phyloP scores from a whole-genome alignment of 2,888 invertebrate genomes.

The Campoplex nolae region DNA sequence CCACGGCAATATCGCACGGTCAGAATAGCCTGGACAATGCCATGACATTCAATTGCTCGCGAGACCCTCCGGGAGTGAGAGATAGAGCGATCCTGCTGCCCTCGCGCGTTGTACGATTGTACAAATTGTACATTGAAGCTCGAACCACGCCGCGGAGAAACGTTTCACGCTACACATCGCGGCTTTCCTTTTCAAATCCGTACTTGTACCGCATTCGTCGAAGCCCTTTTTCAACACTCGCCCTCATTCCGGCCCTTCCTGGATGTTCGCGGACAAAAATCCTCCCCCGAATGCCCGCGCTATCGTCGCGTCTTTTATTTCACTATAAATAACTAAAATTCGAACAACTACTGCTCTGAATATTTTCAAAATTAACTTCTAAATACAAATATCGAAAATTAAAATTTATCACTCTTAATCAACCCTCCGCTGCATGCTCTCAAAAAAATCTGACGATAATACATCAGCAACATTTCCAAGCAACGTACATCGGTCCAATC shows the following conservation, averaged over 20 bases:
- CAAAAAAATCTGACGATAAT: too few relatives aligned
- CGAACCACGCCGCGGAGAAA: slow-evolving; percentile 57
- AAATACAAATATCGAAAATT: too few relatives aligned
- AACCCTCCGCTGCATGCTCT: too few relatives aligned
- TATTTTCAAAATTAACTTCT: too few relatives aligned
- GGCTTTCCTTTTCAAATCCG: slow-evolving; percentile 40
- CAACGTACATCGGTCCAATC: too few relatives aligned
- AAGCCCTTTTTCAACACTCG: background rate
- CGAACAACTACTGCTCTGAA: too few relatives aligned
- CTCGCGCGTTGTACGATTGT: slow-evolving; percentile 35
- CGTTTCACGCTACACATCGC: slow-evolving; percentile 52
- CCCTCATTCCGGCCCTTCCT: slow-evolving; percentile 14
- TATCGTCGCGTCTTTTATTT: slow-evolving; percentile 80
- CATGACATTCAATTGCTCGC: slow-evolving; percentile 80
- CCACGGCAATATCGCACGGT: slow-evolving; percentile 81
- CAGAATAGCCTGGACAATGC: slow-evolving; percentile 81
- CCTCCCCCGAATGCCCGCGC: slow-evolving; percentile 1
- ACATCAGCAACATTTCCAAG: too few relatives aligned
- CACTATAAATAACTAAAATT: slow-evolving; percentile 82
- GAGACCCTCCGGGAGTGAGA: slow-evolving; percentile 29
- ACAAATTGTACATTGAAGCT: slow-evolving; percentile 30
- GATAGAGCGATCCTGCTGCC: slow-evolving; percentile 9
- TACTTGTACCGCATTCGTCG: background rate
- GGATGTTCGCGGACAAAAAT: slow-evolving; percentile 1
- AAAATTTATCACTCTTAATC: too few relatives aligned